Conservation (phyloP, 1,140 invertebrate genomes). For the Nephila pilipes region DNA sequence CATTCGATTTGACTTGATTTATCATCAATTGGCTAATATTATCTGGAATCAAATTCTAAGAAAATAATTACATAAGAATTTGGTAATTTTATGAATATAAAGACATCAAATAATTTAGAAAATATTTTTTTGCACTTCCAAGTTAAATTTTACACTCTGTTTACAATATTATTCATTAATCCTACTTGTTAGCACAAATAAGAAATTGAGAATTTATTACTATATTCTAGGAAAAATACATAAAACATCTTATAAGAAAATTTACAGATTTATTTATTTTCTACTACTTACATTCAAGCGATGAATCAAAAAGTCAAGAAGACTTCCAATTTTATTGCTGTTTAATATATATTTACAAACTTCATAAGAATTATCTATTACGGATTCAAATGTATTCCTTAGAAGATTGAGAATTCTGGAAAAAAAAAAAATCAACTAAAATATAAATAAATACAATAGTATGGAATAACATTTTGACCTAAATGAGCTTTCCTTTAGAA, state of each 20-base stretch:
- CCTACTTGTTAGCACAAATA: too few relatives aligned
- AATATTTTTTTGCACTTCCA: too few relatives aligned
- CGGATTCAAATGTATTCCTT: slow-evolving; percentile 12
- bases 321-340: slow-evolving; percentile 86
- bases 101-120: too few relatives aligned
- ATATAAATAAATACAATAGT: background rate
- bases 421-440: background rate
- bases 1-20: slow-evolving; percentile 30
- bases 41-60: slow-evolving; percentile 69
- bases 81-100: too few relatives aligned
- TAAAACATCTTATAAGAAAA: too few relatives aligned
- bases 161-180: too few relatives aligned
- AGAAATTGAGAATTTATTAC: too few relatives aligned
- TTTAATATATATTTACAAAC: slow-evolving; percentile 87
- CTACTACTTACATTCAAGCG: slow-evolving; percentile 85
- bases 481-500: background rate
- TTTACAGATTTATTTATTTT: too few relatives aligned
- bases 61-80: background rate
- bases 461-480: background rate
- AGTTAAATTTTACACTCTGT: too few relatives aligned
- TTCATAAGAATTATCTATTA: slow-evolving; percentile 79
- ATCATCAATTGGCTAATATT: slow-evolving; percentile 56
- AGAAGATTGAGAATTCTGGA: slow-evolving; percentile 62
- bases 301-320: slow-evolving; percentile 87
- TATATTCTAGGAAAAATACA: too few relatives aligned